A percentile compares a stretch with the other conserved stretches of the same genome.
These are phyloP conservation scores for Dicranocentrus wangi DNA, from an alignment of 2,888 invertebrate species.

Conservation along the genomic window DNA sequence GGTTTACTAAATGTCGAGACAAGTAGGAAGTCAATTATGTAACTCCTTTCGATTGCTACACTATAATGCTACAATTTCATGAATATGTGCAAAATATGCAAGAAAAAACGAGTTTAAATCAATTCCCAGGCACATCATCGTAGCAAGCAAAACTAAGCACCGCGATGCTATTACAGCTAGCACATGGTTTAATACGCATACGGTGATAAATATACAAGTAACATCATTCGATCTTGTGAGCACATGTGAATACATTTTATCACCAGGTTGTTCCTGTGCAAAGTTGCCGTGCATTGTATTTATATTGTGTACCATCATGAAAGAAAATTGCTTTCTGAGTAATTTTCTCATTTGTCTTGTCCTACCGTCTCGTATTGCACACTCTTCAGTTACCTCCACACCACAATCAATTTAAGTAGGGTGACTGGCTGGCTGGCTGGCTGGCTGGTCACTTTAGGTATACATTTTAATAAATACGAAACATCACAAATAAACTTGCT, in stretches of 20 bases:
- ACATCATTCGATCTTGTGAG: neutral
- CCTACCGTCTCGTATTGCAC: neutral
- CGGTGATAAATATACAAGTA: neutral
- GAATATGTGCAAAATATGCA: too few relatives aligned
- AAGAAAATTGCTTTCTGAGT: constrained; percentile 47
- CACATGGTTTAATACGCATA: too few relatives aligned
- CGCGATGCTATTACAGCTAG: neutral
- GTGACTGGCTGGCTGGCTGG: neutral
- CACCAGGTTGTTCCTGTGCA: neutral
- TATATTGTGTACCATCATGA: constrained; percentile 4
- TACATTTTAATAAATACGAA: neutral
- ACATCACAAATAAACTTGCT: neutral
- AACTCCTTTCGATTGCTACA: too few relatives aligned
- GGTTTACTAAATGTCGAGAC: too few relatives aligned
- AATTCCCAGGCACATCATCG: too few relatives aligned
- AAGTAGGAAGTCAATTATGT: too few relatives aligned
- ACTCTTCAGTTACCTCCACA: neutral
- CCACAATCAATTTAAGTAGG: neutral
- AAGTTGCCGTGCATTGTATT: neutral
- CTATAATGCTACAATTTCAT: too few relatives aligned
- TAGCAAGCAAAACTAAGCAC: neutral
- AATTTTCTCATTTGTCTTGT: constrained; percentile 46
- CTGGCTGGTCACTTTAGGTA: too few relatives aligned
- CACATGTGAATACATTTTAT: neutral
- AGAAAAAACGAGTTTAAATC: too few relatives aligned